A percentile compares a stretch with the other conserved stretches of the same genome.
phyloP scores from a whole-genome alignment of 2,113 vertebrate genomes.

The Ctenodactylus gundi region DNA sequence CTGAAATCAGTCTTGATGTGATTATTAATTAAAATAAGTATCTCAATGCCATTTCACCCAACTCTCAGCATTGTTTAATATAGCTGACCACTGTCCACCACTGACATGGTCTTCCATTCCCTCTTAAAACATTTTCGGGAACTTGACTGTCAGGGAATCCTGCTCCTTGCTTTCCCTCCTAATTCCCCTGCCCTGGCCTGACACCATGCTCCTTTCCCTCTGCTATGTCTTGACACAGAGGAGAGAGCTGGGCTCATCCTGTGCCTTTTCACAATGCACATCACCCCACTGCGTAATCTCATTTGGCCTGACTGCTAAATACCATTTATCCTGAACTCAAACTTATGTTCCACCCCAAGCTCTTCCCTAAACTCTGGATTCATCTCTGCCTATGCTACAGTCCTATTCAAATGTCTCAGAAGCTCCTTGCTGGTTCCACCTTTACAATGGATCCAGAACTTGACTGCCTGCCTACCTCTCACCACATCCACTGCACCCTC shows the following conservation, averaged over 20 bases:
- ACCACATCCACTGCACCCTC: neutral
- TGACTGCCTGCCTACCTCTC: neutral
- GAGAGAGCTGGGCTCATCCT: neutral
- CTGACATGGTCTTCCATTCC: neutral
- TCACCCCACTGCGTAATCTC: neutral
- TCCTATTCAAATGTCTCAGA: neutral
- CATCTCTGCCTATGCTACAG: neutral
- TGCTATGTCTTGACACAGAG: neutral
- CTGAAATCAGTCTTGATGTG: neutral
- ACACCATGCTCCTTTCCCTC: neutral
- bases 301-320: neutral
- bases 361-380: neutral
- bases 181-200: neutral
- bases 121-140: neutral
- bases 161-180: neutral
- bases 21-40: neutral
- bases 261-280: neutral
- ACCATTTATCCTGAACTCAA: neutral
- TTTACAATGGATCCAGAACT: neutral
- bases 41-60: neutral
- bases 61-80: neutral
- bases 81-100: neutral
- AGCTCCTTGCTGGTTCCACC: neutral
- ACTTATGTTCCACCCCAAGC: neutral
- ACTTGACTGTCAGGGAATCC: neutral